phyloP scores from a whole-genome alignment of 1,140 invertebrate genomes.

The Drosophila ambigua region DNA sequence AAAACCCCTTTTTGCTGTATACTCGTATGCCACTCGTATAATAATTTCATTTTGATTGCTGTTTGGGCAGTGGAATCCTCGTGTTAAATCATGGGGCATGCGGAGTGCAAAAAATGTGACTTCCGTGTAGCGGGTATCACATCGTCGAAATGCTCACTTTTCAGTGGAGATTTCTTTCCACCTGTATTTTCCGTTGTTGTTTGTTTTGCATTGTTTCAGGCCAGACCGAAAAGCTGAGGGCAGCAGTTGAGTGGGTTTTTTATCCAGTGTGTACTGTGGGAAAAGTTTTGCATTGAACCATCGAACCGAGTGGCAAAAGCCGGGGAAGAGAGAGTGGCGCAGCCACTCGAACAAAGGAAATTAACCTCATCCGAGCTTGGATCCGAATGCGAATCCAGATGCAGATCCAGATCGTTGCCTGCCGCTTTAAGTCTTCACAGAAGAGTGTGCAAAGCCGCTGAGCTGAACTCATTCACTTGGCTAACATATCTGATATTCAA shows the following conservation, averaged over 20 bases:
- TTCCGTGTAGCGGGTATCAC: too few relatives aligned
- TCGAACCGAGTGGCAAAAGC: constrained; percentile 35
- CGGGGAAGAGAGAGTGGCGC: too few relatives aligned
- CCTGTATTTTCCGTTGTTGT: constrained; percentile 24
- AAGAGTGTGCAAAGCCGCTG: background rate
- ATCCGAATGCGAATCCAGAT: background rate
- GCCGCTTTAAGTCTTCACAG: background rate
- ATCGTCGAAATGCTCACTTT: too few relatives aligned
- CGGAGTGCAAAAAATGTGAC: too few relatives aligned
- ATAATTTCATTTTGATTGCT: too few relatives aligned
- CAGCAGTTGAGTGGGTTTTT: constrained; percentile 37
- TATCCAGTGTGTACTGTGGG: constrained; percentile 4
- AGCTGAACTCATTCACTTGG: constrained; percentile 8
- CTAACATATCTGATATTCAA: constrained; percentile 47
- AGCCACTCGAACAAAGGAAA: too few relatives aligned
- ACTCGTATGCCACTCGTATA: too few relatives aligned
- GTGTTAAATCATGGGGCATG: too few relatives aligned
- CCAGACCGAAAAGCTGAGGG: constrained; percentile 27
- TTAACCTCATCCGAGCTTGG: too few relatives aligned
- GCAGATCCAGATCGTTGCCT: constrained; percentile 8
- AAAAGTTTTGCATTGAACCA: constrained; percentile 39
- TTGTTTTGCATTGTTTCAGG: constrained; percentile 50
- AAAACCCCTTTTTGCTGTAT: too few relatives aligned
- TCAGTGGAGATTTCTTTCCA: too few relatives aligned
- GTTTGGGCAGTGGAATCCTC: too few relatives aligned